These are phyloP conservation scores for Amyelois transitella DNA, from an alignment of 1,140 invertebrate genomes.

Conservation along the genomic window DNA sequence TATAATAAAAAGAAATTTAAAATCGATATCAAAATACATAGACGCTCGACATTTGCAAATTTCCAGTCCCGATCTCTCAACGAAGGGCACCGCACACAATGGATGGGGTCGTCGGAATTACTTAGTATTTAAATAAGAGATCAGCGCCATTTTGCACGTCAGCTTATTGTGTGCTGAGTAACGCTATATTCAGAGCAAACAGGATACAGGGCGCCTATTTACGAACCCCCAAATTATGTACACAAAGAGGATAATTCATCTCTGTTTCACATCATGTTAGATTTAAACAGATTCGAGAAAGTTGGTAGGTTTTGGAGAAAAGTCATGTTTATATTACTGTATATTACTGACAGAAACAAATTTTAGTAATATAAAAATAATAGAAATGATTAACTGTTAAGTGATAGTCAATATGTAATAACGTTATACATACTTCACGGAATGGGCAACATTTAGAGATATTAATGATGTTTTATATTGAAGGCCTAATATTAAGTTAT, in stretches of 20 bases:
- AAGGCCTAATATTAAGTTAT: too few species aligned
- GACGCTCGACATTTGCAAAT: conserved; percentile 1
- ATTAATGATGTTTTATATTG: too few species aligned
- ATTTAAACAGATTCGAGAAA: background rate
- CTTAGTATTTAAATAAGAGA: conserved; percentile 47
- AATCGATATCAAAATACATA: background rate
- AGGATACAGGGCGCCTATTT: conserved; percentile 1
- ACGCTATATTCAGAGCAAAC: conserved; percentile 26
- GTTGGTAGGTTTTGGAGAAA: background rate
- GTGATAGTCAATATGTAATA: too few species aligned
- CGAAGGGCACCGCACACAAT: conserved; percentile 11
- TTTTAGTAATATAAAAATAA: too few species aligned
- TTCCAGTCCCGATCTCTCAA: conserved; percentile 6
- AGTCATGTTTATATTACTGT: too few species aligned
- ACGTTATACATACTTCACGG: too few species aligned
- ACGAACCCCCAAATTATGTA: conserved; percentile 2
- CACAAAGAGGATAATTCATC: conserved; percentile 1
- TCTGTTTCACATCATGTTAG: background rate
- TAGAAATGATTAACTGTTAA: too few species aligned
- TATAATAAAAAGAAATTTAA: background rate
- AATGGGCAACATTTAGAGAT: too few species aligned
- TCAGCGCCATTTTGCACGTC: conserved; percentile 48
- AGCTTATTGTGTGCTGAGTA: conserved; percentile 33
- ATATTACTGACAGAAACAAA: too few species aligned
- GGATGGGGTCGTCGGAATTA: conserved; percentile 20